Conservation (phyloP, 1,140 invertebrate species). For the Onthophagus taurus region DNA sequence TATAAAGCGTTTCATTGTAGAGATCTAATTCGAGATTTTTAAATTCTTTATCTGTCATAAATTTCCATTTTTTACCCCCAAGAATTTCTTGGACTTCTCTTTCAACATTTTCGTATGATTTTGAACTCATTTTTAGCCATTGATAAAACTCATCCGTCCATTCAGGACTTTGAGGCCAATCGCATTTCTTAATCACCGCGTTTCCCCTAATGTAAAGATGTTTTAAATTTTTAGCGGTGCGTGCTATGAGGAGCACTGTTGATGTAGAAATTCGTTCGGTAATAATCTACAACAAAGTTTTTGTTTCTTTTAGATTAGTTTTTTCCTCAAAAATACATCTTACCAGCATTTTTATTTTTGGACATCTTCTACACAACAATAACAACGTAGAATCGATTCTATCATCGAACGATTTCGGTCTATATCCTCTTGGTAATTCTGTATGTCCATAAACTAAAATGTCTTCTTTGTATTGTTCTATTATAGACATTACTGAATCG, state of each 20-base stretch:
- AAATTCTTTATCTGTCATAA: constrained; percentile 65
- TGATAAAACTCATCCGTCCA: constrained; percentile 57
- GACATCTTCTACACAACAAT: constrained; percentile 50
- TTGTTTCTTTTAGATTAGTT: background rate
- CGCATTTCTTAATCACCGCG: constrained; percentile 58
- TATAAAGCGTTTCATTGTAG: no score
- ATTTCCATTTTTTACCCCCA: constrained; percentile 59
- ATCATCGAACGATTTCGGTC: constrained; percentile 51
- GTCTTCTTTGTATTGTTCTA: constrained; percentile 49
- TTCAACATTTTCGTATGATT: constrained; percentile 55
- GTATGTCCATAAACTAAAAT: constrained; percentile 52
- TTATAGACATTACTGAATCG: constrained; percentile 40
- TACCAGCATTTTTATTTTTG: constrained; percentile 54
- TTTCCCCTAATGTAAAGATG: constrained; percentile 62
- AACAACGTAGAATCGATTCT: constrained; percentile 55
- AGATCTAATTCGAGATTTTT: constrained; percentile 32
- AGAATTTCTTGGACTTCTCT: constrained; percentile 60
- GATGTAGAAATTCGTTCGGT: constrained; percentile 71
- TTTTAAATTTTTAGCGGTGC: constrained; percentile 52
- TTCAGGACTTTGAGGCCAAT: constrained; percentile 53
- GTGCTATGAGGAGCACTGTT: constrained; percentile 64
- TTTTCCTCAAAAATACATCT: constrained; percentile 19
- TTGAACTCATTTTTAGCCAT: constrained; percentile 54
- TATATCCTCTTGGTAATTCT: constrained; percentile 50
- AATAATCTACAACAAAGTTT: constrained; percentile 46